Percentiles rank a stretch among this genome's conserved stretches.
Evolutionary conservation across 2,888 invertebrate species (phyloP).

Genomic region (Drosophila nr. perissopoda): DNA sequence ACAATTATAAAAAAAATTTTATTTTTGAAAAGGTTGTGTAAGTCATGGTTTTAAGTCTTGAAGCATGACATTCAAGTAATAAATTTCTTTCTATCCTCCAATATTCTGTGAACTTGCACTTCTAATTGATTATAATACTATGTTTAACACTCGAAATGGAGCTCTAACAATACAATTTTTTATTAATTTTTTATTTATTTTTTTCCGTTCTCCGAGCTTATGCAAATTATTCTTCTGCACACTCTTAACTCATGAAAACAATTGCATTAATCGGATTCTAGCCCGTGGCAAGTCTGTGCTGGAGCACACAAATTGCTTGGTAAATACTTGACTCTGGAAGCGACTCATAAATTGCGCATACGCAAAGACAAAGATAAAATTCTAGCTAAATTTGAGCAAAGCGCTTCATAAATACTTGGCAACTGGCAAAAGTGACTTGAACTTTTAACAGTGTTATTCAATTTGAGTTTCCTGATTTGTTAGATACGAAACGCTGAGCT

Average conservation of each 20-base stretch:
- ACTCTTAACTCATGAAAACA: conserved; percentile 29
- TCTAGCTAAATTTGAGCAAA: conserved; percentile 60
- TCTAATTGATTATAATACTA: not conserved
- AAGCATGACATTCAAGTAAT: not conserved
- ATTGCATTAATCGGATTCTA: conserved; percentile 43
- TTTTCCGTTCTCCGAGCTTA: conserved; percentile 2
- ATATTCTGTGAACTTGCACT: not conserved
- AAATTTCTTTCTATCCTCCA: not conserved
- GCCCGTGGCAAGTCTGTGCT: conserved; percentile 31
- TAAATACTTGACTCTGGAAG: conserved; percentile 51
- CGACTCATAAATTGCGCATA: conserved; percentile 66
- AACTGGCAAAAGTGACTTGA: conserved; percentile 65
- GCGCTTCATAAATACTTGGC: conserved; percentile 68
- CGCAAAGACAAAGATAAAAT: conserved; percentile 60
- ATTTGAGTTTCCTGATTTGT: conserved; percentile 56
- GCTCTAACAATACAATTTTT: not conserved
- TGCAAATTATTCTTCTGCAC: conserved; percentile 31
- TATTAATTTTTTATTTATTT: too few species aligned
- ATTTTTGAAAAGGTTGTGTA: not conserved
- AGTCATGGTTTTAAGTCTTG: not conserved
- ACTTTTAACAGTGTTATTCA: conserved; percentile 66
- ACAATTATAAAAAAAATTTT: not conserved
- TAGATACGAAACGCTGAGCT: conserved; percentile 22
- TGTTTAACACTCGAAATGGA: not conserved
- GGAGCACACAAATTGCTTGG: conserved; percentile 59